These are phyloP conservation scores for Subanguina moxae DNA, from an alignment of 1,140 invertebrate species.

Conservation along the genomic window DNA sequence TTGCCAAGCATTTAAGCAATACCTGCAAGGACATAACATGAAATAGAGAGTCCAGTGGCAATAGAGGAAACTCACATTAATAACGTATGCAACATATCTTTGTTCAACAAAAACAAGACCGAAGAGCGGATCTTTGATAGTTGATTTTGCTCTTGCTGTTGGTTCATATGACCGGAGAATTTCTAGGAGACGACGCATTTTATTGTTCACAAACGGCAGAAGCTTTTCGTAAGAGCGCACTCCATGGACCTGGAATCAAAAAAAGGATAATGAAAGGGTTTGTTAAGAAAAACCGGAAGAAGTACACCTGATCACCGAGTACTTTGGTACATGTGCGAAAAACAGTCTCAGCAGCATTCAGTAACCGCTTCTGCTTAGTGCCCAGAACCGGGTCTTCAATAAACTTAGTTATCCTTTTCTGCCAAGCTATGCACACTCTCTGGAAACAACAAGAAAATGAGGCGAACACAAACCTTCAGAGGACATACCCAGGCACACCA, in stretches of 20 bases:
- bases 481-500: constrained; percentile 43
- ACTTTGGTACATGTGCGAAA: constrained; percentile 33
- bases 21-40: constrained; percentile 40
- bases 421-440: constrained; percentile 38
- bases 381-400: constrained; percentile 26
- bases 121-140: constrained; percentile 29
- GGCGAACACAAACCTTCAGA: too few species aligned
- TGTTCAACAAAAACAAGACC: constrained; percentile 54
- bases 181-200: constrained; percentile 36
- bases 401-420: constrained; percentile 44
- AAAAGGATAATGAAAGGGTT: constrained; percentile 1
- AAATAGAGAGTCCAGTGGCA: constrained; percentile 13
- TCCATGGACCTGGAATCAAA: constrained; percentile 14
- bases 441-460: too few species aligned
- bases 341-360: constrained; percentile 33
- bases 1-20: constrained; percentile 37
- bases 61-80: constrained; percentile 40
- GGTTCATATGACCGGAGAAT: constrained; percentile 33
- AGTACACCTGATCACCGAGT: constrained; percentile 36
- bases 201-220: constrained; percentile 17
- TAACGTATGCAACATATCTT: constrained; percentile 46
- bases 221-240: constrained; percentile 12
- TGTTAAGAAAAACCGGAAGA: not conserved
- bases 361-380: constrained; percentile 29
- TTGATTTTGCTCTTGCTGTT: constrained; percentile 20